A percentile compares a stretch with the other conserved stretches of the same genome.
These are phyloP conservation scores for Eurypyga helias DNA, from an alignment of 2,113 vertebrate genomes.

Conservation along the genomic window DNA sequence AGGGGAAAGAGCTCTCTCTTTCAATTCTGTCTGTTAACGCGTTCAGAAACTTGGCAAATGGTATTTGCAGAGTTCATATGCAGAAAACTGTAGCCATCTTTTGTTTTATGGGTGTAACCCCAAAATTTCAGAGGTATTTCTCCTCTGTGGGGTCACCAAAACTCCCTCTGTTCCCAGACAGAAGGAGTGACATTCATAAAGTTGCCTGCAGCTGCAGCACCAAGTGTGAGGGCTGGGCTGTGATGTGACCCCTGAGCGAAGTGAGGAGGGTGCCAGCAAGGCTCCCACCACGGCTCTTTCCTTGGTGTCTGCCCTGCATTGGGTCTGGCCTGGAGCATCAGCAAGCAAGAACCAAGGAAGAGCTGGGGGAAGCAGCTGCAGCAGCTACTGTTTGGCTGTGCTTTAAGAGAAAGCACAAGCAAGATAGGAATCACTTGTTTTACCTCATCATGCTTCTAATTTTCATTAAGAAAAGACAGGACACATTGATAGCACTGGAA, in stretches of 20 bases:
- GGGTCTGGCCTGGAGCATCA: background rate
- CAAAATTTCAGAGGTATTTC: background rate
- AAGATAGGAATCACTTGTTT: background rate
- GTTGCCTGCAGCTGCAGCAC: background rate
- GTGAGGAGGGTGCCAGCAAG: background rate
- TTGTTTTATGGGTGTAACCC: background rate
- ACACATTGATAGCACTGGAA: background rate
- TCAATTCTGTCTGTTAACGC: background rate
- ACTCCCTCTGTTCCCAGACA: background rate
- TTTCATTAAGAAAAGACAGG: background rate
- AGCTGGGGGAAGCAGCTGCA: background rate
- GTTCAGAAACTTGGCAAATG: background rate
- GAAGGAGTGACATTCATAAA: background rate
- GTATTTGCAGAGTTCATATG: background rate
- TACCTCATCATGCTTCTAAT: background rate
- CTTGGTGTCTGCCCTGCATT: background rate
- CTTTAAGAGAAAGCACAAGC: background rate
- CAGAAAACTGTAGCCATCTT: background rate
- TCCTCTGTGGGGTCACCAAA: background rate
- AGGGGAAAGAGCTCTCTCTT: background rate
- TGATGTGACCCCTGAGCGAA: background rate
- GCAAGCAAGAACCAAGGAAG: background rate
- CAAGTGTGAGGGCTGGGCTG: background rate
- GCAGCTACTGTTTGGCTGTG: background rate
- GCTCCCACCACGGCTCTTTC: background rate